Evolutionary conservation across 2,888 invertebrate genomes (phyloP).

Genomic region (Deladenus siricidicola): DNA sequence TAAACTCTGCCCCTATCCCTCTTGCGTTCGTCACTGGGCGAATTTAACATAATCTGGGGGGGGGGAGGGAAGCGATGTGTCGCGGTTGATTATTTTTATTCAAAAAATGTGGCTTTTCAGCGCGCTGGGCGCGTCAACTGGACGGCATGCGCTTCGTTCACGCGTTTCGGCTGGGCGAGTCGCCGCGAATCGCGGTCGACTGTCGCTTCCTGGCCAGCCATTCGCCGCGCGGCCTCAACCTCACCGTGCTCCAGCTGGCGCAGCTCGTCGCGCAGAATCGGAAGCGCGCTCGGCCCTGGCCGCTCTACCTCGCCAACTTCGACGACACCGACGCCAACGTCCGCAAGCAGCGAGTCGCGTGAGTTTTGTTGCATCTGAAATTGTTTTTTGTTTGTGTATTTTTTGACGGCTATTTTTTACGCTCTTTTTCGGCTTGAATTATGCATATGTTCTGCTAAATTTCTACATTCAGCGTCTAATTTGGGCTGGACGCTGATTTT

Average conservation of each 20-base stretch:
- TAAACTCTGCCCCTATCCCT: too few species aligned
- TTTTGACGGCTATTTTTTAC: too few species aligned
- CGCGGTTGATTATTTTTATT: neutral
- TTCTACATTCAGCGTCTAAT: too few species aligned
- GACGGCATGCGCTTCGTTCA: constrained; percentile 6
- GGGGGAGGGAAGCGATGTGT: too few species aligned
- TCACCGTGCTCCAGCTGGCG: constrained; percentile 42
- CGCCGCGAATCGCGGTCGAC: constrained; percentile 41
- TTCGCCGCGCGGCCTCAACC: constrained; percentile 34
- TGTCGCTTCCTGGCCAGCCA: constrained; percentile 43
- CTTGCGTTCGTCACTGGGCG: too few species aligned
- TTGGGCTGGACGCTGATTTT: neutral
- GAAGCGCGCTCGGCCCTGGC: constrained; percentile 33
- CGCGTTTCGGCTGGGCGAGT: constrained; percentile 21
- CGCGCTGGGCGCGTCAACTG: neutral
- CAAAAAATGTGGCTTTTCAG: constrained; percentile 7
- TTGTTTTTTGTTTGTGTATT: neutral
- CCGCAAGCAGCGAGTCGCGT: neutral
- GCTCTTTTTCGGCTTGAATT: too few species aligned
- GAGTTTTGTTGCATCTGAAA: neutral
- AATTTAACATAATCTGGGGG: neutral
- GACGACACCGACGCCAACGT: constrained; percentile 14
- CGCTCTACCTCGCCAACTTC: constrained; percentile 40
- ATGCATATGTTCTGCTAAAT: too few species aligned
- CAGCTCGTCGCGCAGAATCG: constrained; percentile 35